Base-by-base conservation (phyloP, 2,888 invertebrate species). In the Volucella inanis region DNA sequence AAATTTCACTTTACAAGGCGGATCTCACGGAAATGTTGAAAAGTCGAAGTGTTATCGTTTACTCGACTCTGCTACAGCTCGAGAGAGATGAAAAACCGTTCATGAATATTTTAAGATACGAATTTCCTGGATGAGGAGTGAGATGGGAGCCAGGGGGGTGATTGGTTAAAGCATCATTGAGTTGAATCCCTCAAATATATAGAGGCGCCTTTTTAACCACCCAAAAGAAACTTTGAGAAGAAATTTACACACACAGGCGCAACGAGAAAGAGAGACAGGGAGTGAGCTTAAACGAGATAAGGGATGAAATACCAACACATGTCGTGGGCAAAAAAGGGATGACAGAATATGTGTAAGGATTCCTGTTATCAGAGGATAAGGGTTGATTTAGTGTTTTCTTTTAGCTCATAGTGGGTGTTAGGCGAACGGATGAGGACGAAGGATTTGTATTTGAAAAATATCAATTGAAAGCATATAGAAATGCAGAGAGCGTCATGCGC, bases 21-120 rank as follows among this genome's bases (percentile, higher is more conserved):
- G 85, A 85, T 81, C 75, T 75, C 70, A 84, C 79, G 78, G 15
- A 80, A 90, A 89, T 90, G 90, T 89, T 89, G 87, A 88, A 87
- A 89, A 89, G 90, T 89, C 90, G 89, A 89, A 89, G 90, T 90
- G 89, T 90, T 89, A 88, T 88, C 89, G 89, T 91, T 90, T 89
- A 90, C 90, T 91, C 90, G 88, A 85, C 89, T 89, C 88, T 89
- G 88, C 88, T 89, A 87, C 87, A 88, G 88, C 86, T 88, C 88
- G 88, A 89, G 88, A 88, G 88, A 88, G 88, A 87, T 87, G 77
- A 84, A 74, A 88, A 88, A 88, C 89, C 87, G 83, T 88, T 83
- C 87, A 90, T 90, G 89, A 89, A 91, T 90, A 90, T 90, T 90
- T 90, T 87, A 90, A 90, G 88, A 88, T 88, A 61, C 47, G 45